Evolutionary conservation across 2,888 invertebrate genomes (phyloP).

Genomic region (Patella depressa): DNA sequence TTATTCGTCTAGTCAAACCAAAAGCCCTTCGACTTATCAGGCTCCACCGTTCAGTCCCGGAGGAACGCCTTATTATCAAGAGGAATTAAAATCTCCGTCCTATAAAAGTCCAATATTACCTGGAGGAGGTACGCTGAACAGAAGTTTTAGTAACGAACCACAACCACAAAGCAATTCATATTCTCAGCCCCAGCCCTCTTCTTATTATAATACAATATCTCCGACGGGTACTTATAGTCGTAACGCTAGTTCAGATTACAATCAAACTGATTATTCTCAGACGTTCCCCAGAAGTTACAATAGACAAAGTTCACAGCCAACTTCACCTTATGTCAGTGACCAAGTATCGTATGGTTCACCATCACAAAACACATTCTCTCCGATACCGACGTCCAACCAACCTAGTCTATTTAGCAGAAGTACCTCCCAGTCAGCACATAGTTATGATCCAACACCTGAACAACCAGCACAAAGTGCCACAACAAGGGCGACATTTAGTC

Average conservation of each 20-base stretch:
- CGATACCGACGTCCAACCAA: not conserved
- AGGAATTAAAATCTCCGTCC: slow-evolving; percentile 31
- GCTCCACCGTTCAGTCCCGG: slow-evolving; percentile 18
- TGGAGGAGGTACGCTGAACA: not conserved
- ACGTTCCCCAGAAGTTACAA: slow-evolving; percentile 15
- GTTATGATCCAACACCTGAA: slow-evolving; percentile 17
- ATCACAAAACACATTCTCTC: slow-evolving; percentile 8
- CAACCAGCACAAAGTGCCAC: slow-evolving; percentile 15
- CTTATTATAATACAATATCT: slow-evolving; percentile 31
- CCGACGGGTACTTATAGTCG: slow-evolving; percentile 20
- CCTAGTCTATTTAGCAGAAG: slow-evolving; percentile 18
- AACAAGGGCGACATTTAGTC: not conserved
- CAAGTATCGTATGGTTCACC: not conserved
- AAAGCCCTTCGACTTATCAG: slow-evolving; percentile 13
- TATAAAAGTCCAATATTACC: slow-evolving; percentile 26
- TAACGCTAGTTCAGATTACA: slow-evolving; percentile 9
- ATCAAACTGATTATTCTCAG: slow-evolving; percentile 2
- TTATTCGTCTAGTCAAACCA: not conserved
- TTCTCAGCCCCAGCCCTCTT: slow-evolving; percentile 19
- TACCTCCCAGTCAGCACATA: slow-evolving; percentile 16
- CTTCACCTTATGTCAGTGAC: slow-evolving; percentile 4
- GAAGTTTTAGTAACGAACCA: not conserved
- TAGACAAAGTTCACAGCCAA: slow-evolving; percentile 6
- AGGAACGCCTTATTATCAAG: slow-evolving; percentile 22
- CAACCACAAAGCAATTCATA: slow-evolving; percentile 1